phyloP scores from a whole-genome alignment of 2,797 vertebrate genomes.

The Lithobates pipiens region DNA sequence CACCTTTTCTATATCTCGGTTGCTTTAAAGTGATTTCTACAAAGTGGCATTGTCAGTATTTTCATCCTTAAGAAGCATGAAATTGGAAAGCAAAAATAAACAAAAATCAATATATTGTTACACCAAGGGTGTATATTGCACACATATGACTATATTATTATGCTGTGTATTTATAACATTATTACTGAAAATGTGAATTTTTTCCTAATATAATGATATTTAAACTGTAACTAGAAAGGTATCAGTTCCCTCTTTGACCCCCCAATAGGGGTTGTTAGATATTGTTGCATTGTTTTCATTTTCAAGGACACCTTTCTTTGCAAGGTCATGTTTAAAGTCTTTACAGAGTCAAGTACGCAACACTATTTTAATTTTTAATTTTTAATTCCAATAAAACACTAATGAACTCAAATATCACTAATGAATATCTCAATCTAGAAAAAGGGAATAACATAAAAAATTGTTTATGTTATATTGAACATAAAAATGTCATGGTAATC shows the following conservation, averaged over 20 bases:
- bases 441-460: neutral
- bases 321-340: conserved; percentile 13
- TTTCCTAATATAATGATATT: neutral
- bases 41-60: too few species aligned
- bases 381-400: neutral
- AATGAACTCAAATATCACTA: neutral
- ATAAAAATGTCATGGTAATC: neutral
- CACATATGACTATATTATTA: too few species aligned
- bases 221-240: neutral
- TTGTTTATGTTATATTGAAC: neutral
- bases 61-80: too few species aligned
- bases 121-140: too few species aligned
- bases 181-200: too few species aligned
- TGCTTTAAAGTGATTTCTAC: too few species aligned
- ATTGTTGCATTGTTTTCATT: neutral
- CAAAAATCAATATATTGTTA: too few species aligned
- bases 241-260: neutral
- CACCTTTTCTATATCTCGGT: too few species aligned
- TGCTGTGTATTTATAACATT: too few species aligned
- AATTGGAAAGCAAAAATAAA: too few species aligned
- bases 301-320: neutral
- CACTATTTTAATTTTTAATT: too few species aligned
- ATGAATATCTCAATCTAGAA: neutral
- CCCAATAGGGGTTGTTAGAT: neutral
- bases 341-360: conserved; percentile 1